Evolutionary conservation across 2,888 invertebrate species (phyloP), one percentile per base, ranked within the genome.

Genomic region (Melanostoma mellinum): DNA sequence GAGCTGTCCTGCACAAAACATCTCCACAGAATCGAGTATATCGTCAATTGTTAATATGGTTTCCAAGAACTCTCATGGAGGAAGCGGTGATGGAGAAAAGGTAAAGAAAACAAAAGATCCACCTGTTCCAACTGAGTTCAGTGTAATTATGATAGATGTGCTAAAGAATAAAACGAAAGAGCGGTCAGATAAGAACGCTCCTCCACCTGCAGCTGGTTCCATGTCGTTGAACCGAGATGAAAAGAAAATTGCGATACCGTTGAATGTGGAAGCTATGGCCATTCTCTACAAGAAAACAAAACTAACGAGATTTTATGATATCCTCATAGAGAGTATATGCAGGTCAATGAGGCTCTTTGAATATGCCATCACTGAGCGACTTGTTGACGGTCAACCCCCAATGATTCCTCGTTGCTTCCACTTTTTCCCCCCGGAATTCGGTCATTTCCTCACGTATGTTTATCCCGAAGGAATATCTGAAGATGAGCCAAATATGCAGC

Each of bases 361-460:
- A 89, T 92, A 92, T 87, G 93, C 93, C 35, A 90, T 96, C 56
- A 89, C 93, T 35, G 93, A 93, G 86, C 93, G 94, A 88, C 89
- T 94, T 20, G 86, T 86, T 4, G 88, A 89, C 8, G 85, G 85
- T 36, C 89, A 88, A 6, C 48, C 73, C 0, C 71, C 86, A 3
- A 77, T 87, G 86, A 89, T 87, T 86, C 92, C 91, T 2, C 87
- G 85, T 9, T 93, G 94, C 53, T 94, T 94, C 89, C 97, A 97
- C 90, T 97, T 95, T 89, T 93, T 88, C 81, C 90, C 90, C 0
- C 87, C 87, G 82, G 93, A 94, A 85, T 93, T 95, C 87, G 95
- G 95, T 1, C 96, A 97, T 90, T 95, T 96, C 87, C 89, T 97
- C 30, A 95, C 96, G 6, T 93, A 95, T 86, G 92, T 95, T 52